Evolutionary conservation across 30 jellyfish, hydroid and myxozoan species (phyloP).

Genomic region (Phacellophora camtschatica): DNA sequence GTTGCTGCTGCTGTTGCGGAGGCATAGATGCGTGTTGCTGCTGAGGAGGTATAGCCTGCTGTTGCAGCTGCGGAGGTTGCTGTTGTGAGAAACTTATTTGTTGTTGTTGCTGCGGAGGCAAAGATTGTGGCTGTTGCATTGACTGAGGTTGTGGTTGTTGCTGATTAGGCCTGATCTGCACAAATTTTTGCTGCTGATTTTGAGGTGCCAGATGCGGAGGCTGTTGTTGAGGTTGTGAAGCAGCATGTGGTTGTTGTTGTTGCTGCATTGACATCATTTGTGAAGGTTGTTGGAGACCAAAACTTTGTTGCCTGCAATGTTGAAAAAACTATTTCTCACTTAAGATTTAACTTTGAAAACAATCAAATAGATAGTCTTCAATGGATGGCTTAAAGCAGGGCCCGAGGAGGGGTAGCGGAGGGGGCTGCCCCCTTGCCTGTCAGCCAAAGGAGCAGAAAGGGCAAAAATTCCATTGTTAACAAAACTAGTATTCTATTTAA

Average conservation of each 20-base stretch:
- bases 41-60: background rate
- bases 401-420: too few species aligned
- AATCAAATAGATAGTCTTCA: too few species aligned
- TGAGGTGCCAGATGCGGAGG: conserved; percentile 23
- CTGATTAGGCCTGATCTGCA: background rate
- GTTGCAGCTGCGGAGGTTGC: conserved; percentile 42
- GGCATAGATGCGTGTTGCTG: conserved; percentile 1
- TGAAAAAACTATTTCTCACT: too few species aligned
- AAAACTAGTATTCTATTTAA: too few species aligned
- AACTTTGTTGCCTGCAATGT: too few species aligned
- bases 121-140: conserved; percentile 35
- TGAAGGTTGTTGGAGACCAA: too few species aligned
- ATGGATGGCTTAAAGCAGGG: too few species aligned
- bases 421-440: too few species aligned
- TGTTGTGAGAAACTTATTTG: conserved; percentile 12
- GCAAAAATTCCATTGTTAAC: too few species aligned
- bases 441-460: too few species aligned
- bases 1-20: conserved; percentile 22
- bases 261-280: background rate
- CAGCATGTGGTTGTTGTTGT: background rate
- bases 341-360: too few species aligned
- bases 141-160: conserved; percentile 39
- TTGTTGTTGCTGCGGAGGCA: conserved; percentile 41
- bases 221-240: conserved; percentile 15
- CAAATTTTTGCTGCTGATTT: conserved; percentile 18